Base-by-base conservation (phyloP, 2,888 invertebrate genomes). In the Drosophila paracracens region DNA sequence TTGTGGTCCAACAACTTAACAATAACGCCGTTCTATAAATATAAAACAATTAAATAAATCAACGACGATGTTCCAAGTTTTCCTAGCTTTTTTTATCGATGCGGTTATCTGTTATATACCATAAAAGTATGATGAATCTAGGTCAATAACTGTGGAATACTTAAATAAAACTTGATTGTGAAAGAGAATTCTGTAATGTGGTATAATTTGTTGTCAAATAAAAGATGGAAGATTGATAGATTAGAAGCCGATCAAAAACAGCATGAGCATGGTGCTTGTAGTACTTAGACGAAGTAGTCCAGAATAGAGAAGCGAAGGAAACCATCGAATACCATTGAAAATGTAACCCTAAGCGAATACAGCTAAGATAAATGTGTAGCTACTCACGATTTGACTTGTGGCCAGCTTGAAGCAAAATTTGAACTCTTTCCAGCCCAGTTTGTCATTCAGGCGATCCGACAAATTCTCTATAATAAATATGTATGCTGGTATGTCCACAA, bases 301-400 rank as follows among this genome's bases (percentile, higher is more conserved):
- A n/a, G n/a, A 11, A 40, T 40, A 40, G n/a, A 10, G n/a, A 4
- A n/a, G 10, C 10, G n/a, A n/a, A 4, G 40, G n/a, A 40, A 18
- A n/a, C 38, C 8, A n/a, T 40, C n/a, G n/a, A 4, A 53, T 8
- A 35, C 25, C 11, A 18, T 27, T 36, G 11, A 35, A 35, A 53
- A 40, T 46, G 13, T 46, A 46, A 4, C 7, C 21, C 21, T 7
- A 7, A 7, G 7, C 7, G 46, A 46, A 21, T 13, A 4, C 13
- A 46, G 46, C 21, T 21, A 4, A 13, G 13, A 46, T 21, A 13
- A 21, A 21, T 21, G 16, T 36, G 18, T 13, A 31, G 25, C 8
- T 54, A 61, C 94, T 94, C 93, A 95, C 96, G 82, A 95, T 95
- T 94, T 95, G 95, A 74, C 95, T 95, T 31, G 95, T 95, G 33